Base-by-base conservation (phyloP, 2,888 invertebrate species). In the Agelastica alni region DNA sequence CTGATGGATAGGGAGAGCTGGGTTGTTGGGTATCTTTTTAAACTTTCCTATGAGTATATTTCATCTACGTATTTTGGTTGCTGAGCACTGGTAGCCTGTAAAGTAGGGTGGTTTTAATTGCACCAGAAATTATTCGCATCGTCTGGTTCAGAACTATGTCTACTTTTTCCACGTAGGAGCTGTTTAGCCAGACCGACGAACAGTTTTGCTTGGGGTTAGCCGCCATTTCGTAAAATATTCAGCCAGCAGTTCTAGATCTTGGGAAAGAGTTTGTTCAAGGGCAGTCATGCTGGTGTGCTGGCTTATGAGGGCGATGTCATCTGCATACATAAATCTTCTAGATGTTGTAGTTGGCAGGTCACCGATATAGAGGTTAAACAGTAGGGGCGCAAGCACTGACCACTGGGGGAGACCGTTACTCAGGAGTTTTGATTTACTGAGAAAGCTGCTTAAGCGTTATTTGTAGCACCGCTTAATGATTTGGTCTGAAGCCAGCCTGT, bases 261-360 rank as follows among this genome's bases (percentile, higher is more conserved):
- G 32, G n/a, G 32, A 9, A 13, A 32, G 32, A 13, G 10, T 32
- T 32, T 32, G 32, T 32, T 32, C 2, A n/a, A 32, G 32, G 4
- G 10, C 10, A 1, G 1, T 32, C 5, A 32, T 32, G 1, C 5
- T 32, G 13, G 32, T 32, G n/a, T 32, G 13, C n/a, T 32, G 32
- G 13, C 5, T 32, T 32, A n/a, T n/a, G 13, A 32, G 32, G 32
- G 32, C 32, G n/a, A 32, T 32, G 32, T 32, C 32, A 13, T 32
- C 32, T 9, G 32, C 32, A 1, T 32, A 32, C 32, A 1, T 1
- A 1, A 32, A 32, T n/a, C n/a, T 32, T 32, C 1, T 32, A 32
- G 32, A 32, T 32, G 7, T 32, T 5, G 2, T 32, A 32, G n/a
- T 13, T 32, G 32, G 32, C n/a, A 7, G 1, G 22, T 22, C 22